phyloP scores from a whole-genome alignment of 1,140 invertebrate genomes.

The Nephila pilipes region DNA sequence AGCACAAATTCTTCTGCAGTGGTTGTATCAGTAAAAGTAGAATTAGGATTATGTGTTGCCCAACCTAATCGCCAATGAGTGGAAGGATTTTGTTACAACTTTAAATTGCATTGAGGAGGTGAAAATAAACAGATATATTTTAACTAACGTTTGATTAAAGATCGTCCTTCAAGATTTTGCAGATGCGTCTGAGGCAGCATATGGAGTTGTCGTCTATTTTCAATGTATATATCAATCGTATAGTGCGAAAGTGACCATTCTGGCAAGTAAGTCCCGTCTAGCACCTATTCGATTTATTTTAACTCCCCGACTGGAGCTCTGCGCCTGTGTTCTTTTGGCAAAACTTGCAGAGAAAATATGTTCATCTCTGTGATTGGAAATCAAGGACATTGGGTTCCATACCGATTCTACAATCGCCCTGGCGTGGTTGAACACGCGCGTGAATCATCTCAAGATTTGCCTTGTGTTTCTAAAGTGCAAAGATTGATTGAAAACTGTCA shows the following conservation, averaged over 20 bases:
- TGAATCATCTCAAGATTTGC: not conserved
- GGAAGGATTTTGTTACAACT: not conserved
- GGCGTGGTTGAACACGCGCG: not conserved
- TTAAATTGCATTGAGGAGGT: conserved; percentile 3
- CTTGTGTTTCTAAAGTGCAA: not conserved
- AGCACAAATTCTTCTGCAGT: no score
- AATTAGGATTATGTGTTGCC: no score
- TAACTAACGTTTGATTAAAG: not conserved
- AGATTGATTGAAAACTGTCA: not conserved
- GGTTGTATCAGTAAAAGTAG: no score
- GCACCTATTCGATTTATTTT: conserved; percentile 48
- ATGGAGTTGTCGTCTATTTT: not conserved
- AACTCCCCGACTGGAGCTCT: not conserved
- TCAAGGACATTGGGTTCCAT: not conserved
- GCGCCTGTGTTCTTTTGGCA: not conserved
- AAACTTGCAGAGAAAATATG: not conserved
- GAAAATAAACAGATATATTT: conserved; percentile 11
- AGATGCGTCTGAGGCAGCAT: not conserved
- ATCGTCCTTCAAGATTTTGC: not conserved
- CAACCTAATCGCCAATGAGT: not conserved
- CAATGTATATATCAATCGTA: not conserved
- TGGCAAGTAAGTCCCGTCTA: not conserved
- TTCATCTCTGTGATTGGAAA: not conserved
- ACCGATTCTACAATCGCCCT: not conserved
- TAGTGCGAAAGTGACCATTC: not conserved